Evolutionary conservation across 2,113 vertebrate species (phyloP).

Genomic region (Laticauda colubrina): DNA sequence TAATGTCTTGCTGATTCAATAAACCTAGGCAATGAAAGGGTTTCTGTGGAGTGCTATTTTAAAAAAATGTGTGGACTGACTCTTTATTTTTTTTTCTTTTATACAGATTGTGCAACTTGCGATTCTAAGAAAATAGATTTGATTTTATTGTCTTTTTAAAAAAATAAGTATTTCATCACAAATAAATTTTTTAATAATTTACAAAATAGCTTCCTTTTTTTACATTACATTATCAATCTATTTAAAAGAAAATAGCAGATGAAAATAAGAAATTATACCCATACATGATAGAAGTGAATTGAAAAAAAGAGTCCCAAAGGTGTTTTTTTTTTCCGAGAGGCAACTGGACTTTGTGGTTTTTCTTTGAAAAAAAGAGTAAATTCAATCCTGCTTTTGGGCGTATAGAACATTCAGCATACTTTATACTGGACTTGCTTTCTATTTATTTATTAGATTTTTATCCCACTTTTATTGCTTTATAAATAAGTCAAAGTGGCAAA

Average conservation of each 20-base stretch:
- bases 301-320: too few species aligned
- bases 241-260: not conserved
- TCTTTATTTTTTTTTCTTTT: conserved; percentile 25
- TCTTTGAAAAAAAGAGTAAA: not conserved
- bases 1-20: conserved; percentile 3
- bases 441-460: not conserved
- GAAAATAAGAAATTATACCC: not conserved
- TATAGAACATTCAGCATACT: not conserved
- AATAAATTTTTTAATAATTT: conserved; percentile 5
- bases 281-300: not conserved
- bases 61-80: conserved; percentile 16
- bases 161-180: not conserved
- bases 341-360: too few species aligned
- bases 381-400: not conserved
- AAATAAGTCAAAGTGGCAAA: not conserved
- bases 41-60: not conserved
- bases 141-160: not conserved
- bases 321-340: too few species aligned
- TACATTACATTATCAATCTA: not conserved
- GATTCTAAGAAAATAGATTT: not conserved
- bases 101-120: conserved; percentile 38
- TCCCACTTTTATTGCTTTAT: not conserved
- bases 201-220: not conserved
- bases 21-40: not conserved
- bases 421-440: not conserved